phyloP scores from a whole-genome alignment of 2,888 invertebrate species.

The Pantelozetes paolii region DNA sequence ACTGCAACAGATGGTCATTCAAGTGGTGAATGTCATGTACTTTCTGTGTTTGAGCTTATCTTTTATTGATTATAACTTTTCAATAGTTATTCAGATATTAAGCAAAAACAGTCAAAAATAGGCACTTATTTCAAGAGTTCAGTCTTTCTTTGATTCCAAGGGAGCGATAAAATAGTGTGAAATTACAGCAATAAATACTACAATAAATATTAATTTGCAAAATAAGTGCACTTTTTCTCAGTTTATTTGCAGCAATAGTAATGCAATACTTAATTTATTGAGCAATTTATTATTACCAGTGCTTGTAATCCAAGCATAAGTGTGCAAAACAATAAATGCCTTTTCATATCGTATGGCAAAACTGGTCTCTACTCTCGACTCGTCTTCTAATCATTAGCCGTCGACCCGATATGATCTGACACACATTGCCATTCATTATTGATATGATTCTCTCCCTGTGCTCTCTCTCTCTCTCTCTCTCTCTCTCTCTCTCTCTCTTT shows the following conservation, averaged over 20 bases:
- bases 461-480: no score
- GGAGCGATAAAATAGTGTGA: slow-evolving; percentile 35
- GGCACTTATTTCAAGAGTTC: slow-evolving; percentile 13
- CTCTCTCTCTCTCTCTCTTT: no score
- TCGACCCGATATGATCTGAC: slow-evolving; percentile 4
- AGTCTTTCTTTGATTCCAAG: slow-evolving; percentile 25
- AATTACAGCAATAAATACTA: slow-evolving; percentile 30
- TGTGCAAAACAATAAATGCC: slow-evolving; percentile 29
- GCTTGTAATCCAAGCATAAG: slow-evolving; percentile 21
- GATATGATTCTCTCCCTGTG: no score
- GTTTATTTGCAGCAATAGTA: slow-evolving; percentile 28
- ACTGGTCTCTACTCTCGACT: background rate
- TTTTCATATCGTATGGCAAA: background rate
- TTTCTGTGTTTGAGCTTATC: slow-evolving; percentile 10
- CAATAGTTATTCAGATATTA: slow-evolving; percentile 21
- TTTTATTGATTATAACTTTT: slow-evolving; percentile 33
- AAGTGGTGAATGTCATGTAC: background rate
- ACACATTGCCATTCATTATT: slow-evolving; percentile 4
- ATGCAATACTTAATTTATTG: slow-evolving; percentile 36
- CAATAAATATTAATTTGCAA: slow-evolving; percentile 27
- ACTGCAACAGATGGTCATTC: slow-evolving; percentile 35
- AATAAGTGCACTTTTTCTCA: slow-evolving; percentile 32
- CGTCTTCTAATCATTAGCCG: background rate
- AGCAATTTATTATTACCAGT: slow-evolving; percentile 30
- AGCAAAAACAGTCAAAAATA: slow-evolving; percentile 16